Conservation (phyloP, 1,140 invertebrate species). For the Oreohelix idahoensis region DNA sequence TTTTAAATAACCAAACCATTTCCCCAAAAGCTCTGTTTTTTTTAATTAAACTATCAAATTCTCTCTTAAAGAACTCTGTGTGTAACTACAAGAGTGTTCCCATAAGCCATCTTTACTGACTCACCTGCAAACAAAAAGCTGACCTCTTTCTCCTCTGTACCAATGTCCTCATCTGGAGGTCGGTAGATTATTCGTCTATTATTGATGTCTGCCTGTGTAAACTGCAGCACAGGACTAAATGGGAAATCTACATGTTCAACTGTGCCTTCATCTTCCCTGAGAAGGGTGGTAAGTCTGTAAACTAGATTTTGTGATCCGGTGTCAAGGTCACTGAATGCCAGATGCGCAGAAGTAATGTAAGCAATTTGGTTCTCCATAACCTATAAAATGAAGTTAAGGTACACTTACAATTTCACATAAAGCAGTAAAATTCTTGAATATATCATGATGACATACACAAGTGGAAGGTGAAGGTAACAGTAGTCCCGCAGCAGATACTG, state of each 20-base stretch:
- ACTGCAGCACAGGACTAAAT: conserved; percentile 52
- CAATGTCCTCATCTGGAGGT: conserved; percentile 57
- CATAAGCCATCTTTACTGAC: not conserved
- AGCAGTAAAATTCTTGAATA: too few species aligned
- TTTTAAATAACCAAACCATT: too few species aligned
- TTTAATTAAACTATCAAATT: too few species aligned
- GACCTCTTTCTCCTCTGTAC: conserved; percentile 52
- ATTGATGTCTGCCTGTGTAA: conserved; percentile 65
- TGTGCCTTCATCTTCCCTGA: conserved; percentile 53
- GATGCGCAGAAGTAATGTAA: conserved; percentile 50
- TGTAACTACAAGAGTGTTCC: too few species aligned
- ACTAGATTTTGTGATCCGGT: conserved; percentile 49
- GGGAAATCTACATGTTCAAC: conserved; percentile 59
- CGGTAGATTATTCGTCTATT: conserved; percentile 61
- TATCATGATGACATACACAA: too few species aligned
- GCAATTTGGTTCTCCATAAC: conserved; percentile 65
- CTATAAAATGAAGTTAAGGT: conserved; percentile 39
- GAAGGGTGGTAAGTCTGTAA: conserved; percentile 54
- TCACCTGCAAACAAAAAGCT: conserved; percentile 59
- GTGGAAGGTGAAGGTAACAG: too few species aligned
- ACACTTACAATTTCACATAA: too few species aligned
- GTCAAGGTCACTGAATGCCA: conserved; percentile 52
- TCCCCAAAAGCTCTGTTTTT: too few species aligned
- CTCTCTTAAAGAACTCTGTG: too few species aligned
- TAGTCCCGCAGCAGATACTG: too few species aligned